A percentile compares a stretch with the other conserved stretches of the same genome.
phyloP scores from a whole-genome alignment of 2,113 vertebrate genomes.

The Syngnathus floridae region DNA sequence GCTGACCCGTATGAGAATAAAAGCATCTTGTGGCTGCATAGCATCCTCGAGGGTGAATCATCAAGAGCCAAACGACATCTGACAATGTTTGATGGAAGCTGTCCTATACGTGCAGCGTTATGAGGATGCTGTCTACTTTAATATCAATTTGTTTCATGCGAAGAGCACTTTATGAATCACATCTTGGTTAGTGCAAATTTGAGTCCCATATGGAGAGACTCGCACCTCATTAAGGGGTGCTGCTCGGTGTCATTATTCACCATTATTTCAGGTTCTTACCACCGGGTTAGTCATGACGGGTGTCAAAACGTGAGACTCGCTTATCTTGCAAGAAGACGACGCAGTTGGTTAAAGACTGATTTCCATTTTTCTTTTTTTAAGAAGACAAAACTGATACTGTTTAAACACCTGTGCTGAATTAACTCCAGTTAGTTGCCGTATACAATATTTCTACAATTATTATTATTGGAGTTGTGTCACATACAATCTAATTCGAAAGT shows the following conservation, averaged over 20 bases:
- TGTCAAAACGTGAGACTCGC: not conserved
- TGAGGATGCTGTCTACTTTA: slow-evolving; percentile 10
- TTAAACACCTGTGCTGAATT: too few species aligned
- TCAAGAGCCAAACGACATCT: slow-evolving; percentile 38
- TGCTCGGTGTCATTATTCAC: not conserved
- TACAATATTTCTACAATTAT: too few species aligned
- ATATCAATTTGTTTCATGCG: slow-evolving; percentile 16
- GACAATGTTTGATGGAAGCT: slow-evolving; percentile 32
- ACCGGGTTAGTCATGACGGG: not conserved
- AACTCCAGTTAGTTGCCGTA: too few species aligned
- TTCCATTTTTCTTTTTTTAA: not conserved
- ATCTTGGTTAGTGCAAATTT: not conserved
- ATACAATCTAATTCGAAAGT: too few species aligned
- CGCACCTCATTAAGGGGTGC: not conserved
- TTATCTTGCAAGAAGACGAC: not conserved
- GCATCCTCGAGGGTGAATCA: slow-evolving; percentile 33
- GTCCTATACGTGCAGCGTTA: slow-evolving; percentile 15
- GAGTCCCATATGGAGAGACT: not conserved
- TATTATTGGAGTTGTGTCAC: too few species aligned
- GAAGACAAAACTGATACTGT: not conserved
- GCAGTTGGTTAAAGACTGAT: not conserved
- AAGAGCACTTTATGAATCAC: not conserved
- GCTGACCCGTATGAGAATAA: slow-evolving; percentile 35
- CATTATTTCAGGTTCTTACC: not conserved
- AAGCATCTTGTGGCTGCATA: slow-evolving; percentile 33